Conservation (phyloP, 2,888 invertebrate species). For the Fabriciana adippe region DNA sequence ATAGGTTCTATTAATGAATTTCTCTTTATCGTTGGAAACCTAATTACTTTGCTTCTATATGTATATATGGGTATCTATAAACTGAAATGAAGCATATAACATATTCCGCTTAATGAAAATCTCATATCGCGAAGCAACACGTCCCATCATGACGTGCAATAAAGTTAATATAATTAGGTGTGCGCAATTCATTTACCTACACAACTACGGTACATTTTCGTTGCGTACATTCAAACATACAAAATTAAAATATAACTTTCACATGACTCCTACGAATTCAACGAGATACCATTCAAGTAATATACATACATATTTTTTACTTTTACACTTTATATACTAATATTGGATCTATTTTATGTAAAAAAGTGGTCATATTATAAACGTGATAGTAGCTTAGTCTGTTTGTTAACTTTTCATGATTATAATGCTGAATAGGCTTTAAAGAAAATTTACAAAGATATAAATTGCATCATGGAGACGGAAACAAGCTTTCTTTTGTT, state of each 20-base stretch:
- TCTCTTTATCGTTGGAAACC: conserved; percentile 13
- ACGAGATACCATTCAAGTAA: not conserved
- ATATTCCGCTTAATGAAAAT: conserved; percentile 36
- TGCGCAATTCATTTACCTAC: conserved; percentile 43
- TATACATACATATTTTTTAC: too few relatives aligned
- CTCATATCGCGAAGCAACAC: conserved; percentile 45
- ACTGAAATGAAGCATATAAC: conserved; percentile 24
- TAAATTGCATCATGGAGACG: too few relatives aligned
- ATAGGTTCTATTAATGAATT: not conserved
- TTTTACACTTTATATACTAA: too few relatives aligned
- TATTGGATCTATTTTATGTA: too few relatives aligned
- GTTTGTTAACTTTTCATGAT: too few relatives aligned
- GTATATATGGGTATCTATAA: conserved; percentile 6
- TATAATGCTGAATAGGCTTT: too few relatives aligned
- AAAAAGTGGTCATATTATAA: too few relatives aligned
- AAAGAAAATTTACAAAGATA: too few relatives aligned
- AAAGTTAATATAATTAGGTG: conserved; percentile 62
- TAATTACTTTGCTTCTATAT: conserved; percentile 6
- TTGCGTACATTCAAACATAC: not conserved
- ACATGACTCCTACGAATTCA: not conserved
- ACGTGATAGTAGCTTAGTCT: too few relatives aligned
- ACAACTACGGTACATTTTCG: not conserved
- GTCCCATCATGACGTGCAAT: conserved; percentile 50
- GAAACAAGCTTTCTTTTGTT: too few relatives aligned
- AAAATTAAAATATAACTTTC: not conserved